Evolutionary conservation across 2,888 invertebrate genomes (phyloP).

Genomic region (Nomada fucata): DNA sequence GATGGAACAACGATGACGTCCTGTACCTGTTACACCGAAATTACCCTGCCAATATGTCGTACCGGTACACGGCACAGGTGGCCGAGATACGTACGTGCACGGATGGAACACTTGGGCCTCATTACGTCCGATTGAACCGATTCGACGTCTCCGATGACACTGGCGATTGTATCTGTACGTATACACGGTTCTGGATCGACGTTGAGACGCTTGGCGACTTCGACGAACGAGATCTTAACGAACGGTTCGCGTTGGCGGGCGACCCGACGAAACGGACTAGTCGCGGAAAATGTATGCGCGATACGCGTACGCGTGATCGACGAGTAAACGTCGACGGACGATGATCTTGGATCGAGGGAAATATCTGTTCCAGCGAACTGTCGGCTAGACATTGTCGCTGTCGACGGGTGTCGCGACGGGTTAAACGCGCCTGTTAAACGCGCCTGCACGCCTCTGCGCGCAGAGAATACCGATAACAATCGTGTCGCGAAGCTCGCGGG

Average conservation of each 20-base stretch:
- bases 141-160: slow-evolving; percentile 11
- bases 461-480: slow-evolving; percentile 31
- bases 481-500: slow-evolving; percentile 16
- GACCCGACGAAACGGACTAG: background rate
- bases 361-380: slow-evolving; percentile 5
- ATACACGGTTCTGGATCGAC: slow-evolving; percentile 6
- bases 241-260: background rate
- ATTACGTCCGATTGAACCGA: slow-evolving; percentile 21
- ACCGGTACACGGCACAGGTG: slow-evolving; percentile 25
- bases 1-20: slow-evolving; percentile 23
- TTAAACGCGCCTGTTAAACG: slow-evolving; percentile 7
- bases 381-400: slow-evolving; percentile 1
- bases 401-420: slow-evolving; percentile 9
- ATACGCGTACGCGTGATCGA: background rate
- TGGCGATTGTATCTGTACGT: slow-evolving; percentile 32
- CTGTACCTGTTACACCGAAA: slow-evolving; percentile 34
- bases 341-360: background rate
- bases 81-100: slow-evolving; percentile 8
- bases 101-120: slow-evolving; percentile 26
- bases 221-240: slow-evolving; percentile 6
- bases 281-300: too few relatives aligned
- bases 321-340: background rate
- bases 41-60: slow-evolving; percentile 22
- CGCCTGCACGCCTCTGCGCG: background rate
- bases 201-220: slow-evolving; percentile 4